Evolutionary conservation across 1,140 invertebrate genomes (phyloP).

Genomic region (Bombyx mandarina): DNA sequence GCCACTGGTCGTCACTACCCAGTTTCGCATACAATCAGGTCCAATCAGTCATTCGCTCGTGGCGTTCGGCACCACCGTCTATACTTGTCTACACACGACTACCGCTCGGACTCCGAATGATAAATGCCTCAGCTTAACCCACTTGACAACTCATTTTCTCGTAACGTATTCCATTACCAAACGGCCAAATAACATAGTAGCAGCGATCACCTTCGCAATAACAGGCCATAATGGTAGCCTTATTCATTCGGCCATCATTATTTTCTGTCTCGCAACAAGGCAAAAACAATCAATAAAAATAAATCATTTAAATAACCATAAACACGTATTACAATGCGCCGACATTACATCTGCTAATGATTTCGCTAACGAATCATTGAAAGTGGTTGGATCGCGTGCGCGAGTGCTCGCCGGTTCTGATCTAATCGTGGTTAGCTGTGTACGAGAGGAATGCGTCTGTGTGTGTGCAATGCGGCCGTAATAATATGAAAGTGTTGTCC

Average conservation of each 20-base stretch:
- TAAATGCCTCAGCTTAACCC: conserved; percentile 41
- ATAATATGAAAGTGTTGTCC: conserved; percentile 70
- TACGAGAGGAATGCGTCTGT: conserved; percentile 23
- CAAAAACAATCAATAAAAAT: conserved; percentile 72
- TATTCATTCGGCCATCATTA: conserved; percentile 63
- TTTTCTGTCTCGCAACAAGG: conserved; percentile 68
- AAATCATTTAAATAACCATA: conserved; percentile 71
- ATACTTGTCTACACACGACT: conserved; percentile 41
- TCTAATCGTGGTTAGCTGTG: conserved; percentile 37
- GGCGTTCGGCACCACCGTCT: conserved; percentile 16
- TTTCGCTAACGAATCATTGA: conserved; percentile 71
- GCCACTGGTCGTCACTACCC: too few species aligned
- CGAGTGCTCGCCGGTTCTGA: conserved; percentile 38
- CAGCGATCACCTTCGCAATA: conserved; percentile 55
- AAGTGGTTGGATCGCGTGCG: conserved; percentile 65
- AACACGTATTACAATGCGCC: conserved; percentile 68
- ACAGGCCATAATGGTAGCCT: conserved; percentile 51
- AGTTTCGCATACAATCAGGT: too few species aligned
- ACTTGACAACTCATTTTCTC: conserved; percentile 68
- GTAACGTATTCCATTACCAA: conserved; percentile 57
- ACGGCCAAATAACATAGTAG: conserved; percentile 59
- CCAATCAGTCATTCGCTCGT: background rate
- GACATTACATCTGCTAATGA: conserved; percentile 70
- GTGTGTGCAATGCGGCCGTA: conserved; percentile 61
- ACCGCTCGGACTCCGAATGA: conserved; percentile 29